Percentiles rank a stretch among this genome's conserved stretches.
These are phyloP conservation scores for Parasteatoda tepidariorum DNA, from an alignment of 1,140 invertebrate species.

Conservation along the genomic window DNA sequence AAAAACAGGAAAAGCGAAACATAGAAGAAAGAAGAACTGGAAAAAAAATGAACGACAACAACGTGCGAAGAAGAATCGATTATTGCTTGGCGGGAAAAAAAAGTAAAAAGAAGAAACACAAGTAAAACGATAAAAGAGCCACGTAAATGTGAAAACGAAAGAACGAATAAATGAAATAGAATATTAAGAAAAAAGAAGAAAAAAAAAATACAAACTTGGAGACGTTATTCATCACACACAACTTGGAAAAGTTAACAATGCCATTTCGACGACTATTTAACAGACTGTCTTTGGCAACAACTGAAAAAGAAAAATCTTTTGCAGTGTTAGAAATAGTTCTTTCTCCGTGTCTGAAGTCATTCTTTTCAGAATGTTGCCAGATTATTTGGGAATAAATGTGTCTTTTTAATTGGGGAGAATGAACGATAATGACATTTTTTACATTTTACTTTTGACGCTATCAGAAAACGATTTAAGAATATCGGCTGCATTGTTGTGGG, in stretches of 20 bases:
- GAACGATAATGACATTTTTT: too few species aligned
- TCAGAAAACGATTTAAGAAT: too few species aligned
- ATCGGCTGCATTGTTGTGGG: too few species aligned
- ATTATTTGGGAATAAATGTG: too few species aligned
- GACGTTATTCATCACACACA: slow-evolving; percentile 34
- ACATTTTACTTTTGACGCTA: too few species aligned
- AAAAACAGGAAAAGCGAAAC: slow-evolving; percentile 11
- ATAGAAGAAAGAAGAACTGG: neutral
- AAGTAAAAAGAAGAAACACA: neutral
- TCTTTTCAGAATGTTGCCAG: neutral
- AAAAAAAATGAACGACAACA: slow-evolving; percentile 15
- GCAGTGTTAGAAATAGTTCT: neutral
- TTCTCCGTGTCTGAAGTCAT: neutral
- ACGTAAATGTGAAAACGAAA: neutral
- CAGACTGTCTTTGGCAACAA: slow-evolving; percentile 35
- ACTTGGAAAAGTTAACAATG: slow-evolving; percentile 41
- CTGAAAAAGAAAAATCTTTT: neutral
- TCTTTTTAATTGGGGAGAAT: too few species aligned
- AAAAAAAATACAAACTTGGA: slow-evolving; percentile 22
- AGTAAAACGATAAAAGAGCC: neutral
- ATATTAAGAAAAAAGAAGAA: slow-evolving; percentile 22
- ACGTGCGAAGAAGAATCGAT: slow-evolving; percentile 29
- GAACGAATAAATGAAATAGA: too few species aligned
- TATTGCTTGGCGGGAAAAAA: neutral
- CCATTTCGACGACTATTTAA: slow-evolving; percentile 51